Percentiles rank a stretch among this genome's conserved stretches.
Evolutionary conservation across 1,140 invertebrate species (phyloP).

Genomic region (Brachionus angularis): DNA sequence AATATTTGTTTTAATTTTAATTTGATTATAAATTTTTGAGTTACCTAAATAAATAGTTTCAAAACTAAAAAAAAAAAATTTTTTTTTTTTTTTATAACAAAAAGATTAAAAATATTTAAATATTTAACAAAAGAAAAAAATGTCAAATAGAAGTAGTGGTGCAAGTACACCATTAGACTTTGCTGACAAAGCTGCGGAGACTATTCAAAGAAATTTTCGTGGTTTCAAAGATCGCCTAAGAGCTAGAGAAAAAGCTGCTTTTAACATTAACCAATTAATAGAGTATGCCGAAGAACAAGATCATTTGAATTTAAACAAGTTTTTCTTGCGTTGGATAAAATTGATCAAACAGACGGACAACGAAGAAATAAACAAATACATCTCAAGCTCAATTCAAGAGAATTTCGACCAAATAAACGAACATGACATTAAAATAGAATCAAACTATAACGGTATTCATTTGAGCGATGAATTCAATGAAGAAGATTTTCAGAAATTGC

Average conservation of each 20-base stretch:
- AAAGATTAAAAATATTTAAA: too few relatives aligned
- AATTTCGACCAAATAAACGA: neutral
- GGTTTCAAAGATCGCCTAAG: constrained; percentile 79
- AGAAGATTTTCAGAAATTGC: constrained; percentile 68
- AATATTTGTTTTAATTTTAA: neutral
- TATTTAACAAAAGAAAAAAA: too few relatives aligned
- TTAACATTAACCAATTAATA: constrained; percentile 86
- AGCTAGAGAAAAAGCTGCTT: constrained; percentile 75
- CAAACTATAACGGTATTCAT: constrained; percentile 67
- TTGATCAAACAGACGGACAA: constrained; percentile 6
- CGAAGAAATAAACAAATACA: constrained; percentile 16
- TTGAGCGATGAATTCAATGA: constrained; percentile 70
- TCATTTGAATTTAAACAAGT: constrained; percentile 63
- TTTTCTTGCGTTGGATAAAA: constrained; percentile 35
- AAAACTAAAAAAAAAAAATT: neutral
- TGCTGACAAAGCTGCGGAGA: constrained; percentile 65
- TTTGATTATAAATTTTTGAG: neutral
- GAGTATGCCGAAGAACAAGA: constrained; percentile 89
- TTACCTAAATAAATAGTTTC: neutral
- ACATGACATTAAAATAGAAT: constrained; percentile 56
- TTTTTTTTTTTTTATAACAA: too few relatives aligned
- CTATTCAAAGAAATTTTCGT: constrained; percentile 88
- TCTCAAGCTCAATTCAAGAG: constrained; percentile 11
- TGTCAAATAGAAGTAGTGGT: neutral
- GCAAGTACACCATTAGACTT: constrained; percentile 12